Evolutionary conservation across 2,888 invertebrate species (phyloP), one percentile per base, ranked within the genome.

Genomic region (Lithophane semibrunnea): DNA sequence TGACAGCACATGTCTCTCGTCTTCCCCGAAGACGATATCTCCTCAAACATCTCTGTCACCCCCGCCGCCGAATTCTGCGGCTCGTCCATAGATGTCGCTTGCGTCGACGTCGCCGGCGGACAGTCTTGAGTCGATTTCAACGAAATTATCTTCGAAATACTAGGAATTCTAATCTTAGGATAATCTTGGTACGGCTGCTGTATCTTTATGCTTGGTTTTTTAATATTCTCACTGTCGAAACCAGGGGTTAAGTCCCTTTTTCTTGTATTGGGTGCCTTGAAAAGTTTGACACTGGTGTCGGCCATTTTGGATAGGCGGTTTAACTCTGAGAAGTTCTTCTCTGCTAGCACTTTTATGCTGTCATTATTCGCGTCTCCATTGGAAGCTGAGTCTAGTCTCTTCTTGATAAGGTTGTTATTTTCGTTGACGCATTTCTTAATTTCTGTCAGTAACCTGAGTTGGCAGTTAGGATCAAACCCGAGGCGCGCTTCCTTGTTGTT

Each of bases 301-400:
- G 97, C 97, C 94, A 97, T 95, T 77, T 95, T 94, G n/a, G 97
- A 97, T 12, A 97, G 88, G 54, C 95, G 91, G 77, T 94, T 94
- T 1, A 97, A 89, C 82, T 97, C 96, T 1, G 95, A 94, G 82
- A 97, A 96, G 86, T 96, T 97, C 83, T 95, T 96, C 73, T 96
- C 96, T 0, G 97, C 96, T 60, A 97, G 86, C 2, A 91, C 88
- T 80, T 93, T 92, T 56, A 97, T 96, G 85, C 93, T 94, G 52
- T 93, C 93, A 1, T 94, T 94, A 16, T 92, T 92, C 24, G 84
- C 70, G 16, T 88, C 83, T 4, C 71, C 65, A 21, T 64, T 86
- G 5, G 70, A 88, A 54, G 81, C 88, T 21, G 88, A 87, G 52
- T 97, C 96, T 21, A 97, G 80, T 79, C 94, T 92, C 86, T 92